A percentile compares a stretch with the other conserved stretches of the same genome.
phyloP scores from a whole-genome alignment of 2,888 invertebrate genomes.

The Chirona hameri region DNA sequence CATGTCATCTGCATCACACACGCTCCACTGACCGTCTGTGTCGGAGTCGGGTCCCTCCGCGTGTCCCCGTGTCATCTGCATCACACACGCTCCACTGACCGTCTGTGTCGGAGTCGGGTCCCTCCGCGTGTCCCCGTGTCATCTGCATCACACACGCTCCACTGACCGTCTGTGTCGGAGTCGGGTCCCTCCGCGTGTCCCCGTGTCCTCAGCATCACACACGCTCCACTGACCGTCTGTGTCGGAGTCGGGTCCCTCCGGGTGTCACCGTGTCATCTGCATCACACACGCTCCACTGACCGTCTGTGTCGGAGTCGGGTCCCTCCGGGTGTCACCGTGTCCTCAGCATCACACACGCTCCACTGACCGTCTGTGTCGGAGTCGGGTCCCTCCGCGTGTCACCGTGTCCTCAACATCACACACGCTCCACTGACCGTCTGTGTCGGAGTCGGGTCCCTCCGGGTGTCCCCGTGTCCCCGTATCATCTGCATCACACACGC shows the following conservation, averaged over 20 bases:
- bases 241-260: constrained; percentile 56
- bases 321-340: constrained; percentile 78
- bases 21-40: constrained; percentile 41
- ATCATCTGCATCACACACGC: neutral
- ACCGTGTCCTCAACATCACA: constrained; percentile 61
- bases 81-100: constrained; percentile 27
- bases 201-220: no score
- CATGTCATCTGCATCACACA: constrained; percentile 58
- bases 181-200: constrained; percentile 65
- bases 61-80: no score
- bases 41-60: constrained; percentile 59
- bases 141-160: neutral
- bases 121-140: constrained; percentile 77
- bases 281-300: constrained; percentile 11
- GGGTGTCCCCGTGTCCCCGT: no score
- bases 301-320: constrained; percentile 46
- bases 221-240: constrained; percentile 41
- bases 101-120: constrained; percentile 47
- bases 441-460: constrained; percentile 52
- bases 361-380: constrained; percentile 43
- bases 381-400: constrained; percentile 62
- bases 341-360: neutral
- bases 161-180: constrained; percentile 43
- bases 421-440: constrained; percentile 39
- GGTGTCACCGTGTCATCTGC: constrained; percentile 79